These are phyloP conservation scores for Phymorhynchus buccinoides DNA, from an alignment of 1,140 invertebrate species.

Conservation along the genomic window DNA sequence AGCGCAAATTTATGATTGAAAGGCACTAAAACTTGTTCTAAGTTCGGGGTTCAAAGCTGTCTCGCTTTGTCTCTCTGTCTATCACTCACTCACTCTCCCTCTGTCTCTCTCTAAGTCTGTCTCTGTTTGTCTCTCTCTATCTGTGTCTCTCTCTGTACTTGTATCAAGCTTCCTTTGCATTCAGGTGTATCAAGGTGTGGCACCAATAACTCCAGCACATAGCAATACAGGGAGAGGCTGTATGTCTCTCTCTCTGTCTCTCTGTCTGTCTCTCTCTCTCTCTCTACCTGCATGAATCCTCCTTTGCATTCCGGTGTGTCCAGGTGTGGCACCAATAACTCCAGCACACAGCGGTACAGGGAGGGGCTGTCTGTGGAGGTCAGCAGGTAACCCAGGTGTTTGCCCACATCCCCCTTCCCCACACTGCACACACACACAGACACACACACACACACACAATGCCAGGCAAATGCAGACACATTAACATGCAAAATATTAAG, in stretches of 20 bases:
- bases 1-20: too few relatives aligned
- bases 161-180: background rate
- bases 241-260: too few relatives aligned
- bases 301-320: slow-evolving; percentile 1
- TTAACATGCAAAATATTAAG: background rate
- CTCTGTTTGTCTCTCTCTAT: too few relatives aligned
- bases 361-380: slow-evolving; percentile 19
- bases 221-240: slow-evolving; percentile 13
- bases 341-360: slow-evolving; percentile 28
- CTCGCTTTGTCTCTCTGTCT: too few relatives aligned
- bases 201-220: slow-evolving; percentile 25
- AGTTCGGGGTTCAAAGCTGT: too few relatives aligned
- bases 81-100: too few relatives aligned
- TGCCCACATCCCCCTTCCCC: background rate
- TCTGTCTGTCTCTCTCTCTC: too few relatives aligned
- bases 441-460: slow-evolving; percentile 14
- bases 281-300: slow-evolving; percentile 30
- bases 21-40: too few relatives aligned
- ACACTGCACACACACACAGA: slow-evolving; percentile 19
- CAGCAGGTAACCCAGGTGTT: slow-evolving; percentile 25
- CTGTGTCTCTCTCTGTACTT: too few relatives aligned
- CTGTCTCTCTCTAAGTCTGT: too few relatives aligned
- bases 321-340: slow-evolving; percentile 4
- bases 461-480: background rate
- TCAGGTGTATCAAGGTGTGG: slow-evolving; percentile 17